Conservation (phyloP, 2,113 vertebrate genomes). For the Sinosuthora webbiana region DNA sequence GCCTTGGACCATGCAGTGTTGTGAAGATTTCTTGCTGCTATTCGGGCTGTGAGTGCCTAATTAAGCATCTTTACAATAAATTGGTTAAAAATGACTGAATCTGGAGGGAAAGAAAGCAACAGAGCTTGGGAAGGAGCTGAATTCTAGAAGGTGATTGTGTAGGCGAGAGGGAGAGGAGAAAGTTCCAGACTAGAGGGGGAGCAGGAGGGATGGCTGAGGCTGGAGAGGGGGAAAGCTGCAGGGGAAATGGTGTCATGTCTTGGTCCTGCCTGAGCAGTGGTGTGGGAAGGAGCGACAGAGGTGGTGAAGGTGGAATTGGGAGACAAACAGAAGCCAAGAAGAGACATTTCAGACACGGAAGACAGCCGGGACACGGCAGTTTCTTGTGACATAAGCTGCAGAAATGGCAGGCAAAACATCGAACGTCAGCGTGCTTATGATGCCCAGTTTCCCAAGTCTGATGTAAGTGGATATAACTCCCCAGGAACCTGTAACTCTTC, state of each 20-base stretch:
- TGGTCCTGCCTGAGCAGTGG: background rate
- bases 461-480: conserved; percentile 27
- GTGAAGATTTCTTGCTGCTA: background rate
- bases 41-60: background rate
- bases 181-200: background rate
- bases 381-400: conserved; percentile 36
- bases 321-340: background rate
- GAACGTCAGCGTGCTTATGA: background rate
- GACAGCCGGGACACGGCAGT: background rate
- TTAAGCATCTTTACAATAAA: background rate
- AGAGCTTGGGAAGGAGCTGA: background rate
- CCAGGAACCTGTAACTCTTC: background rate
- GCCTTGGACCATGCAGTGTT: background rate
- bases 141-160: background rate
- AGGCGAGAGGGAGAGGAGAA: background rate
- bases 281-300: background rate
- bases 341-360: background rate
- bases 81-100: background rate
- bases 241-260: conserved; percentile 14
- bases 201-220: background rate
- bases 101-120: background rate
- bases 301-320: background rate
- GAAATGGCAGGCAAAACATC: conserved; percentile 29
- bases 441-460: conserved; percentile 11
- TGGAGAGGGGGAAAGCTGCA: background rate